Evolutionary conservation across 2,797 vertebrate genomes (phyloP).

Genomic region (Zenarchopterus dispar): DNA sequence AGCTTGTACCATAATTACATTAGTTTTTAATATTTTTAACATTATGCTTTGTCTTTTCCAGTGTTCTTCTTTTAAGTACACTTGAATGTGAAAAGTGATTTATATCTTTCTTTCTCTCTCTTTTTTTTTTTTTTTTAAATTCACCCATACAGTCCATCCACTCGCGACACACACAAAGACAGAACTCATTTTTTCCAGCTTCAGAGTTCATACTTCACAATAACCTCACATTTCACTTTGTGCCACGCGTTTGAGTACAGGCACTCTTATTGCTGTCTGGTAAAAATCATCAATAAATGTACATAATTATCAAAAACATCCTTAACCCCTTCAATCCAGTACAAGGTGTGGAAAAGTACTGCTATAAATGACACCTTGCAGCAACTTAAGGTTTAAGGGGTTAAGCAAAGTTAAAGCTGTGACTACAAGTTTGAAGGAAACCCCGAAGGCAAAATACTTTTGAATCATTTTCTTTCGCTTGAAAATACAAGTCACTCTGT

Average conservation of each 20-base stretch:
- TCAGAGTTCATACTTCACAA: conserved; percentile 16
- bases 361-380: too few relatives aligned
- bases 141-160: conserved; percentile 43
- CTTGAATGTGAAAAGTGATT: conserved; percentile 77
- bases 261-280: conserved; percentile 61
- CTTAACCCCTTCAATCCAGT: not conserved
- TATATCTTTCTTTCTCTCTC: conserved; percentile 37
- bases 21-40: conserved; percentile 51
- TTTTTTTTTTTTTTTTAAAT: conserved; percentile 2
- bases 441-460: conserved; percentile 15
- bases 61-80: conserved; percentile 81
- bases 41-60: conserved; percentile 45
- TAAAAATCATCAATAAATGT: conserved; percentile 35
- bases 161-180: conserved; percentile 34
- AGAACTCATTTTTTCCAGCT: conserved; percentile 19
- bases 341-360: too few relatives aligned
- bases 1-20: conserved; percentile 54
- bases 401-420: conserved; percentile 57
- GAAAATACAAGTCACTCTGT: not conserved
- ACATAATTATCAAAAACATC: conserved; percentile 24
- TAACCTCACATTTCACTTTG: conserved; percentile 29
- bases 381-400: too few relatives aligned
- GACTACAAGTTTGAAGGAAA: conserved; percentile 36
- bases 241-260: conserved; percentile 39
- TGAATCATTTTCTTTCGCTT: conserved; percentile 15